Evolutionary conservation across 2,113 vertebrate species (phyloP), one percentile per base, ranked within the genome.

Genomic region (Megatriorchis doriae): DNA sequence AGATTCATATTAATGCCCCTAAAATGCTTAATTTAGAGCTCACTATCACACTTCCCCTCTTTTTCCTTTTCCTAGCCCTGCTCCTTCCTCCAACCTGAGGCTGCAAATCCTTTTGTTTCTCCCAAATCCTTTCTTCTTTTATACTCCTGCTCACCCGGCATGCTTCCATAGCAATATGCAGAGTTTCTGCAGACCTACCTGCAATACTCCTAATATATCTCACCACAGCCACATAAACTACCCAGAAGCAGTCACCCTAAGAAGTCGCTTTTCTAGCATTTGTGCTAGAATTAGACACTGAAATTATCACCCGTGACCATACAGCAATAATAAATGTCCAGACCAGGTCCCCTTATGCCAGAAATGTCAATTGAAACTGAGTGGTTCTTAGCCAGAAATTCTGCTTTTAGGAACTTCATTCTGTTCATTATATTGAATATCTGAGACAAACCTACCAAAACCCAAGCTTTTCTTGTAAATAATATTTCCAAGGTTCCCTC

Each of bases 101-200:
- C 27, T 58, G 13, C 2, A 50, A 36, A 22, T 53, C 16, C 23
- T 9, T 83, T 65, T 6, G 19, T 40, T 73, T 36, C 58, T 68
- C 23, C 7, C 32, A 63, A 7, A 88, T 43, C 13, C 2, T 87
- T 88, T 43, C 11, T 66, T 61, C 4, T 56, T 1, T 56, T 23
- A 17, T 23, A 3, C 2, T 47, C 3, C 4, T 68, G 7, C 8
- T 80, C 1, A 1, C 2, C 3, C 7, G 2, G 4, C 6, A 82
- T 25, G 58, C 5, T 85, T 86, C 20, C 18, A 47, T 3, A 65
- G 8, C 6, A 19, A 47, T 29, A 20, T 52, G 26, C 2, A 43
- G 31, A 52, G 61, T 55, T 93, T 78, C 65, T 94, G 47, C 29
- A 71, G 21, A 62, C 6, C 8, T 45, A 10, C 8, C 42, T 78